These are phyloP conservation scores for Nanorana parkeri DNA, from an alignment of 2,113 vertebrate genomes.

Conservation along the genomic window DNA sequence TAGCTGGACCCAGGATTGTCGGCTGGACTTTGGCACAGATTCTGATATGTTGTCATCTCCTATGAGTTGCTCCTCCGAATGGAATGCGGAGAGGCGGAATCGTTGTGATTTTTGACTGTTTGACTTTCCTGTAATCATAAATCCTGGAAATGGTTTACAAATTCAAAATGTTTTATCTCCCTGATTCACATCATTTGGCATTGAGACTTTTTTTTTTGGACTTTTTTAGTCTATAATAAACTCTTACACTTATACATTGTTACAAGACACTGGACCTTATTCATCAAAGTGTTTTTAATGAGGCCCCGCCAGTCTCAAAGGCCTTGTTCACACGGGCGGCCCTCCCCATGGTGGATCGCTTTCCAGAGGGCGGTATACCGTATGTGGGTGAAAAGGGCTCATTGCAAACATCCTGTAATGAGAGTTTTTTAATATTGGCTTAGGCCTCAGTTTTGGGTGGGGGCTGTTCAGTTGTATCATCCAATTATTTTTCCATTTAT, in stretches of 20 bases:
- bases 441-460: too few relatives aligned
- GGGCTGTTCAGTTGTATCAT: too few relatives aligned
- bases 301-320: too few relatives aligned
- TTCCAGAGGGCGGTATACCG: too few relatives aligned
- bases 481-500: too few relatives aligned
- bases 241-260: not conserved
- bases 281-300: too few relatives aligned
- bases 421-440: too few relatives aligned
- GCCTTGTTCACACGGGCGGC: too few relatives aligned
- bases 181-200: slow-evolving; percentile 2
- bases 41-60: slow-evolving; percentile 2
- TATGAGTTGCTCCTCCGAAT: not conserved
- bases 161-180: not conserved
- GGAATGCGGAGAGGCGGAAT: slow-evolving; percentile 14
- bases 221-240: not conserved
- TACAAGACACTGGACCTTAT: too few relatives aligned
- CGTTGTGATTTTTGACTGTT: slow-evolving; percentile 38
- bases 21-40: not conserved
- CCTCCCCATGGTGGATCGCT: too few relatives aligned
- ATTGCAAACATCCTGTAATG: too few relatives aligned
- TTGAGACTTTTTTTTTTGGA: not conserved
- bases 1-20: not conserved
- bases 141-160: slow-evolving; percentile 10
- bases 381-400: too few relatives aligned
- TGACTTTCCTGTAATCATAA: slow-evolving; percentile 36